Percentiles rank a stretch among this genome's conserved stretches.
Conservation (phyloP, 2,888 invertebrate genomes). For the Phalera bucephala region DNA sequence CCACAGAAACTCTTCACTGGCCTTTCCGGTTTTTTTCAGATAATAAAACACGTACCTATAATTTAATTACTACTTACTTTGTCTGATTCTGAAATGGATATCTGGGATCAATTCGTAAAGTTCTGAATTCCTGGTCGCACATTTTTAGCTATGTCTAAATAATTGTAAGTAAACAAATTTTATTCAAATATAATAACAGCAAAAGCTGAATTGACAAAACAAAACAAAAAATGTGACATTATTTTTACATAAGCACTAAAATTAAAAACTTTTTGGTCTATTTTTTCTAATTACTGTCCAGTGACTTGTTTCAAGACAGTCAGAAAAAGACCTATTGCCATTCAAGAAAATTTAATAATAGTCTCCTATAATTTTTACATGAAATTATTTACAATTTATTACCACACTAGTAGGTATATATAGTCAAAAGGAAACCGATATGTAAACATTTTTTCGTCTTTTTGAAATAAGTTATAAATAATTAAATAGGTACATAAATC, state of each 20-base stretch:
- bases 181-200: no score
- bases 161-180: background rate
- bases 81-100: constrained; percentile 72
- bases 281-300: no score
- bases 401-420: constrained; percentile 10
- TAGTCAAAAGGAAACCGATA: constrained; percentile 29
- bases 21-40: no score
- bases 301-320: no score
- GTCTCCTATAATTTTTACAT: constrained; percentile 14
- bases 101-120: constrained; percentile 67
- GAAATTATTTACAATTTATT: constrained; percentile 26
- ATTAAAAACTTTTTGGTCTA: background rate
- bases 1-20: no score
- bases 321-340: no score
- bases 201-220: background rate
- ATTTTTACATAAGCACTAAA: background rate
- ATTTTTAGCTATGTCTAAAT: constrained; percentile 28
- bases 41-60: no score
- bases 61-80: constrained; percentile 42
- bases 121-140: constrained; percentile 73
- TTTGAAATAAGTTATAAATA: no score
- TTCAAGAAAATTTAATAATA: background rate
- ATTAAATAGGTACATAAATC: constrained; percentile 7
- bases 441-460: constrained; percentile 21
- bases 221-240: constrained; percentile 17